A percentile compares a stretch with the other conserved stretches of the same genome.
Evolutionary conservation across 2,888 invertebrate species (phyloP).

Genomic region (Cheilosia vulpina): DNA sequence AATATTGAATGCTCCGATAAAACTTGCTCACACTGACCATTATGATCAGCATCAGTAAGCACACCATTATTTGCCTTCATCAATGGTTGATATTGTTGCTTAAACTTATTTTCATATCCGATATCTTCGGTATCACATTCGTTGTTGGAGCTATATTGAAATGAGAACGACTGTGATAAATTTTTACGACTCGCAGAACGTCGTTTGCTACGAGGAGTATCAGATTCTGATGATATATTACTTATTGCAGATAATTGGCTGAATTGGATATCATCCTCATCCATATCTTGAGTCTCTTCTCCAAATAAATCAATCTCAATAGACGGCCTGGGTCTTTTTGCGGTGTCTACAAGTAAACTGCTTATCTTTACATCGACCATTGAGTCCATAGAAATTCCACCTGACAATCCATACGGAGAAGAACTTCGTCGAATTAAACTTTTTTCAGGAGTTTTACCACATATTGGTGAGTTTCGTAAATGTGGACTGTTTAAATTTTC

Average conservation of each 20-base stretch:
- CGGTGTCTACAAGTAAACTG: conserved; percentile 78
- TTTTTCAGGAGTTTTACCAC: conserved; percentile 79
- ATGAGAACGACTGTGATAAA: conserved; percentile 82
- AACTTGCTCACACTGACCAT: neutral
- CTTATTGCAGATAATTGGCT: conserved; percentile 79
- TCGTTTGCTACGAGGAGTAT: conserved; percentile 81
- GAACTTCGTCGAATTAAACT: conserved; percentile 77
- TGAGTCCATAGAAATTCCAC: conserved; percentile 78
- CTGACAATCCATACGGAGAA: conserved; percentile 61
- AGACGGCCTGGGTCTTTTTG: conserved; percentile 65
- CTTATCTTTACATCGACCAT: conserved; percentile 79
- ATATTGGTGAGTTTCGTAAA: conserved; percentile 16
- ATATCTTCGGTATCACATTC: neutral
- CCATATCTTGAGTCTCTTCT: conserved; percentile 77
- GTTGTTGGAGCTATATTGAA: conserved; percentile 75
- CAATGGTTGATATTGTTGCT: conserved; percentile 1
- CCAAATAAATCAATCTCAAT: conserved; percentile 75
- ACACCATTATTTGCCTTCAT: neutral
- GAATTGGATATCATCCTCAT: conserved; percentile 80
- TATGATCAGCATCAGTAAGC: neutral
- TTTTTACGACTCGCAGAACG: conserved; percentile 82
- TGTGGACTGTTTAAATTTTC: conserved; percentile 30
- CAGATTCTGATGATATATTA: conserved; percentile 79
- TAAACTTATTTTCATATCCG: neutral
- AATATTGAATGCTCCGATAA: conserved; percentile 71